Evolutionary conservation across 2,113 vertebrate genomes (phyloP), one percentile per base, ranked within the genome.

Genomic region (Semicossyphus pulcher): DNA sequence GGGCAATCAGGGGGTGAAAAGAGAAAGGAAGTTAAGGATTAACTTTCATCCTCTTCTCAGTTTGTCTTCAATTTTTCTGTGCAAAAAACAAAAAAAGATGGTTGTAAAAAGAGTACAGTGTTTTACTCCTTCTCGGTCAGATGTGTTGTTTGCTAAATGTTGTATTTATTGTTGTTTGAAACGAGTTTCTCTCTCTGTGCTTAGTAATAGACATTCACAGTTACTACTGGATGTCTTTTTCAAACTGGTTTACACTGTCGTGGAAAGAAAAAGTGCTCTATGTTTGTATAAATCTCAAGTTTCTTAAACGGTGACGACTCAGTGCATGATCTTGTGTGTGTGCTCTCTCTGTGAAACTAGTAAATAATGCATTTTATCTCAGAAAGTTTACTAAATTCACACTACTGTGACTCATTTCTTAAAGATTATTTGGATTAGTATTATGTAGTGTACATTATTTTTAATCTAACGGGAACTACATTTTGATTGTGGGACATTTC

Each of bases 271-370:
- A 83, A 61, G 60, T 79, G 53, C 42, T 88, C 14, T 5, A 4
- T 76, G 88, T 94, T 92, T 83, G 81, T 92, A 88, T 74, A 47
- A 87, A 91, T 94, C 85, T 90, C 84, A 91, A 85, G 79, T 91
- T 89, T 89, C 51, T 10, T 45, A 57, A 78, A 76, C 52, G 41
- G 78, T 80, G 65, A 75, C 54, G 34, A 60, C 62, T 56, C 78
- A 81, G 69, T 92, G 80, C 90, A 92, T 93, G 90, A 87, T 78
- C 39, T 88, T 66, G 48, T 92, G 28, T 54, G 68, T 90, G 16
- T 57, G 20, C n/a, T 12, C 70, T 78, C 47, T 89, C 70, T 84
- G 41, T 81, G 45, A 68, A 69, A 73, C 7, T n/a, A 60, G 16
- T 34, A 10, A 21, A 44, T 36, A 15, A 42, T 34, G 12, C 44